Conservation (phyloP, 2,113 vertebrate genomes). For the Girardinichthys multiradiatus region DNA sequence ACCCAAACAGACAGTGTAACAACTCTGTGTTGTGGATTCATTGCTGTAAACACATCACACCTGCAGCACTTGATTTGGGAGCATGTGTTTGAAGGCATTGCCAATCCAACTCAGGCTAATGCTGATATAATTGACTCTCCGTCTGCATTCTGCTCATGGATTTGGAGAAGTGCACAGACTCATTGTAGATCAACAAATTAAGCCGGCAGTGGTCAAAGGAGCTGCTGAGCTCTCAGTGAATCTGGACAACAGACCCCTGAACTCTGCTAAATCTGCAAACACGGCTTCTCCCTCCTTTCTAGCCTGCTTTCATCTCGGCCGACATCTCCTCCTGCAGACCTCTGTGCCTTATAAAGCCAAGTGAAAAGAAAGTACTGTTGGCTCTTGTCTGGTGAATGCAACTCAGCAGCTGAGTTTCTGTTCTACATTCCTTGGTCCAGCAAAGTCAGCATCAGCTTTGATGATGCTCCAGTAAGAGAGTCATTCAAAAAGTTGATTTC, state of each 20-base stretch:
- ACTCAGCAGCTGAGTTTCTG: constrained; percentile 44
- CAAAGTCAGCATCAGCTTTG: constrained; percentile 50
- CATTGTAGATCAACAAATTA: constrained; percentile 85
- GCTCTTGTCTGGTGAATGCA: constrained; percentile 69
- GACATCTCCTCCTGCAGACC: constrained; percentile 49
- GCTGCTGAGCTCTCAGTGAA: constrained; percentile 71
- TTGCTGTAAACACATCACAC: constrained; percentile 70
- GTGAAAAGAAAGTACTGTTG: constrained; percentile 81
- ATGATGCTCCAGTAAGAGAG: constrained; percentile 56
- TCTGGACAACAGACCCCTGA: constrained; percentile 73
- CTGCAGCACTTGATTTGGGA: constrained; percentile 68
- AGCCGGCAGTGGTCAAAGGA: constrained; percentile 74
- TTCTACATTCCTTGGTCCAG: constrained; percentile 52
- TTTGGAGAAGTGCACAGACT: constrained; percentile 73
- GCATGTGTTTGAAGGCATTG: constrained; percentile 79
- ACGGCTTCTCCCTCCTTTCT: constrained; percentile 53
- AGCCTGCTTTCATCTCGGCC: constrained; percentile 61
- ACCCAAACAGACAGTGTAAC: constrained; percentile 39
- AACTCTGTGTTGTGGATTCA: constrained; percentile 40
- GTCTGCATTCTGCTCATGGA: constrained; percentile 82
- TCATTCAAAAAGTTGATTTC: constrained; percentile 57
- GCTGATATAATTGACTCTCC: constrained; percentile 86
- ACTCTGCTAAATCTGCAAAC: constrained; percentile 81
- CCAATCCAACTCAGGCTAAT: constrained; percentile 78
- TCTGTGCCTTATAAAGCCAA: constrained; percentile 66